Conservation (phyloP, 2,888 invertebrate genomes). For the Ectobius pallidus region DNA sequence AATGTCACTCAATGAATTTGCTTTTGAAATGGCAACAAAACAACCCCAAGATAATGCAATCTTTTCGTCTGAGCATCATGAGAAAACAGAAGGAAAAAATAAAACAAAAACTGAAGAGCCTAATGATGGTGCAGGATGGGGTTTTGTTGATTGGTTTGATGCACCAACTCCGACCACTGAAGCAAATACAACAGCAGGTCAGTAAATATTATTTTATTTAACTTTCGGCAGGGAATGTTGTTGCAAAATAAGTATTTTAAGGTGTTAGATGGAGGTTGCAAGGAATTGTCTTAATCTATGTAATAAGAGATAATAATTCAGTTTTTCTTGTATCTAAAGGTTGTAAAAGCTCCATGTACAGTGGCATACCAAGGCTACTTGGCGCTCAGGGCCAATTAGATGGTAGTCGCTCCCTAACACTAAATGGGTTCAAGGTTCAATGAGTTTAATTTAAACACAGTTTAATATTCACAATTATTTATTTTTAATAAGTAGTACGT, state of each 20-base stretch:
- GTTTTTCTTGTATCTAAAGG: too few species aligned
- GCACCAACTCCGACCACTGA: neutral
- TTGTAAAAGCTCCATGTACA: too few species aligned
- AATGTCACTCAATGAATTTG: neutral
- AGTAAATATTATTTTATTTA: neutral
- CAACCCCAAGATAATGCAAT: neutral
- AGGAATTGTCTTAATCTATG: too few species aligned
- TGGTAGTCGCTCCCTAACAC: too few species aligned
- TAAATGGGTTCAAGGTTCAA: too few species aligned
- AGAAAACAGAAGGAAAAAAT: neutral
- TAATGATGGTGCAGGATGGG: conserved; percentile 2
- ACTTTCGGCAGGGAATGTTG: neutral
- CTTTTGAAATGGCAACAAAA: neutral
- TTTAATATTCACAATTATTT: too few species aligned
- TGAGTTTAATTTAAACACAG: too few species aligned
- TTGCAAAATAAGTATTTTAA: neutral
- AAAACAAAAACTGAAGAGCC: neutral
- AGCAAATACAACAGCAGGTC: neutral
- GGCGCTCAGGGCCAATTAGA: too few species aligned
- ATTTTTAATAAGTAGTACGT: too few species aligned
- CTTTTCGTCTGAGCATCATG: neutral
- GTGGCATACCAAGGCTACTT: too few species aligned
- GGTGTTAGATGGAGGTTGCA: too few species aligned
- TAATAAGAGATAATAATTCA: too few species aligned
- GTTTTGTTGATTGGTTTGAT: neutral